Evolutionary conservation across 2,888 invertebrate genomes (phyloP).

Genomic region (Tortrix viridana): DNA sequence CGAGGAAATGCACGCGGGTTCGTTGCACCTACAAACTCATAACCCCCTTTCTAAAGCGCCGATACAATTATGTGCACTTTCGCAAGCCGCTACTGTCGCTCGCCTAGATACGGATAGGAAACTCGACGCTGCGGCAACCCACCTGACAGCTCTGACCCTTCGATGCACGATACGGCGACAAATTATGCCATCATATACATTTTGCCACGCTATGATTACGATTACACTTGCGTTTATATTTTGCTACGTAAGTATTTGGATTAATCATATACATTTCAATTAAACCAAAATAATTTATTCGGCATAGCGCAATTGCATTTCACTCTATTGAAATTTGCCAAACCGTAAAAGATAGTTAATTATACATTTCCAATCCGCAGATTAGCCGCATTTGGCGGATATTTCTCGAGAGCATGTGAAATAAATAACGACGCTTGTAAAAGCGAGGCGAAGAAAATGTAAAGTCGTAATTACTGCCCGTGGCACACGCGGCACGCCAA

Average conservation of each 20-base stretch:
- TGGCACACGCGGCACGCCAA: slow-evolving; percentile 57
- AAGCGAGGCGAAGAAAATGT: slow-evolving; percentile 61
- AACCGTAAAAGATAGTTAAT: slow-evolving; percentile 21
- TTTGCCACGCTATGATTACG: neutral
- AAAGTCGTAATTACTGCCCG: slow-evolving; percentile 62
- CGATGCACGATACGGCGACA: slow-evolving; percentile 8
- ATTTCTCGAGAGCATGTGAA: slow-evolving; percentile 26
- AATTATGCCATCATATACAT: slow-evolving; percentile 4
- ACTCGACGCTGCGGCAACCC: slow-evolving; percentile 63
- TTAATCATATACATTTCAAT: no score
- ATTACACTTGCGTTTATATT: neutral
- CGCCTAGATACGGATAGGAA: slow-evolving; percentile 84
- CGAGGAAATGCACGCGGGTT: slow-evolving; percentile 80
- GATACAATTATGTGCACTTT: slow-evolving; percentile 85
- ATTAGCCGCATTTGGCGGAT: slow-evolving; percentile 19
- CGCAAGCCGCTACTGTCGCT: slow-evolving; percentile 83
- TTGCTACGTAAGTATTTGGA: no score
- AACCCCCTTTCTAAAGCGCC: slow-evolving; percentile 84
- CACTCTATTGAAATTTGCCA: slow-evolving; percentile 10
- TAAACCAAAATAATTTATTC: neutral
- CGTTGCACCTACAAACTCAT: slow-evolving; percentile 84
- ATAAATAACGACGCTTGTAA: slow-evolving; percentile 43
- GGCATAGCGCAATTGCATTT: slow-evolving; percentile 3
- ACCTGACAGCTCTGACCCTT: slow-evolving; percentile 57
- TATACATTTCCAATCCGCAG: slow-evolving; percentile 15